Percentiles rank a stretch among this genome's conserved stretches.
These are phyloP conservation scores for Hyperoodon ampullatus DNA, from an alignment of 2,113 vertebrate species.

Conservation along the genomic window DNA sequence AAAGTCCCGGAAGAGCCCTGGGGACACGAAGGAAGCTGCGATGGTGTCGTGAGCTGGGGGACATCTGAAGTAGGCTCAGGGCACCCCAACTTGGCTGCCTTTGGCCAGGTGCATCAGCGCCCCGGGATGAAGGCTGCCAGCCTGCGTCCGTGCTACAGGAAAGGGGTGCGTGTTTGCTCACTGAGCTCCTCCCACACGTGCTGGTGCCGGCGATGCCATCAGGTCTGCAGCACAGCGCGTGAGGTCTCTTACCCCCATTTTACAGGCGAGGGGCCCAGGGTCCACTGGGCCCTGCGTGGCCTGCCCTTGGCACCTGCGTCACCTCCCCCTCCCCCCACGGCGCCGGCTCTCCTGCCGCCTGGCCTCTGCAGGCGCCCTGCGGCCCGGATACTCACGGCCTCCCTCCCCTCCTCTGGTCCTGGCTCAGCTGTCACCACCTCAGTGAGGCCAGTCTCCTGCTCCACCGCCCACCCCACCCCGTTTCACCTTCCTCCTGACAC, in stretches of 20 bases:
- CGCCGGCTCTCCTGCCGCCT: background rate
- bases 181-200: no score
- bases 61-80: no score
- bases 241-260: background rate
- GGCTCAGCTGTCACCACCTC: background rate
- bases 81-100: background rate
- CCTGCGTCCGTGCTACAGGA: no score
- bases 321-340: background rate
- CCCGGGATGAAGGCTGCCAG: background rate
- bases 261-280: background rate
- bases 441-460: background rate
- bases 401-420: background rate
- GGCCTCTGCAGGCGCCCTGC: background rate
- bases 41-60: background rate
- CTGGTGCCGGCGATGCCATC: rapidly evolving
- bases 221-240: background rate
- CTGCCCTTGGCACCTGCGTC: no score
- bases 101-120: rapidly evolving
- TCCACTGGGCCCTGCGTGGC: background rate
- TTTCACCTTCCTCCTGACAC: background rate
- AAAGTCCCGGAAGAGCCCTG: background rate
- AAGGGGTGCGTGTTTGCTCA: no score
- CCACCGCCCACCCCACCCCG: rapidly evolving
- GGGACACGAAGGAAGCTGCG: background rate
- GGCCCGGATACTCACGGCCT: background rate